A percentile compares a stretch with the other conserved stretches of the same genome.
Evolutionary conservation across 1,140 invertebrate species (phyloP).

Genomic region (Argopecten irradians): DNA sequence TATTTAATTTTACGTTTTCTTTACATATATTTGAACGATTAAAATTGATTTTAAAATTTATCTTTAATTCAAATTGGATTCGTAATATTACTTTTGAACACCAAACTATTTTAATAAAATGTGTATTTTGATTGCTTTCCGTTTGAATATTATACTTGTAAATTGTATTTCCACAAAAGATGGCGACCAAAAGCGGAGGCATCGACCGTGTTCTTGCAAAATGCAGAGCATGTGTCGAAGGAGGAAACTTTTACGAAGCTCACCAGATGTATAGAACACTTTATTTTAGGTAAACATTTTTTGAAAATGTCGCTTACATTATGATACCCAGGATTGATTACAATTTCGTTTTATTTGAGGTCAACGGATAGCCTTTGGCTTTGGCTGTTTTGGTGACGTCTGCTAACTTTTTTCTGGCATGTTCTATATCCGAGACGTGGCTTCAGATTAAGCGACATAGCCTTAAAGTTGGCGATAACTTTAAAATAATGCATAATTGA

Average conservation of each 20-base stretch:
- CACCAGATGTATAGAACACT: constrained; percentile 98
- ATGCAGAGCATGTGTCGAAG: constrained; percentile 88
- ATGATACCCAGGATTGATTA: neutral
- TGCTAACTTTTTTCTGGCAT: constrained; percentile 21
- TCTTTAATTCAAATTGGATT: no score
- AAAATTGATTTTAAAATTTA: neutral
- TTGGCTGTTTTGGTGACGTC: constrained; percentile 7
- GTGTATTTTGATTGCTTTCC: neutral
- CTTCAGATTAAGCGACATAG: no score
- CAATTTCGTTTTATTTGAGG: neutral
- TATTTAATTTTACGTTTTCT: neutral
- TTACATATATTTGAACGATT: neutral
- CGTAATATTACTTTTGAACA: no score
- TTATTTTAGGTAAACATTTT: constrained; percentile 88
- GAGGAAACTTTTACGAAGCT: constrained; percentile 95
- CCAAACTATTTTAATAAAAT: no score
- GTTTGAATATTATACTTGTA: neutral
- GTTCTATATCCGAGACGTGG: no score
- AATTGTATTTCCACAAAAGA: constrained; percentile 40
- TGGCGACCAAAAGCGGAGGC: constrained; percentile 64
- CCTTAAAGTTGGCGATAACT: no score
- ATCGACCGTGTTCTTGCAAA: constrained; percentile 87
- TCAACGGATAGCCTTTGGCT: no score
- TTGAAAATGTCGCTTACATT: no score
- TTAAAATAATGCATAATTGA: no score